Base-by-base conservation (phyloP, 2,888 invertebrate genomes). In the Calameuta idolon region DNA sequence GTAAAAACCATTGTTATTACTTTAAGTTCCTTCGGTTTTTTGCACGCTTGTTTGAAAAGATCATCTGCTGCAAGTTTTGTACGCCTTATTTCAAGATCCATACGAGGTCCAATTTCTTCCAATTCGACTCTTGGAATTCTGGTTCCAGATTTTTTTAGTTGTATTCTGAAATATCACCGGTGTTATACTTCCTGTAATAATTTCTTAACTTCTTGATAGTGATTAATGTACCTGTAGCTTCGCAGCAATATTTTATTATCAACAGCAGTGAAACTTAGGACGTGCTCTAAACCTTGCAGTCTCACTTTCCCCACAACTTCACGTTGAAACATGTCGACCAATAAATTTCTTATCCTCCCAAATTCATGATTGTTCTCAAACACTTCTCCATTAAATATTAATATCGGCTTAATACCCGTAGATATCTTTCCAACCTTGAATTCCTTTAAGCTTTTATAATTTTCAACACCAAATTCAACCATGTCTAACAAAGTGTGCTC, bases 261-360 rank as follows among this genome's bases (percentile, higher is more conserved):
- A 3, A 95, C 94, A 4, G 96, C 96, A 69, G 98, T 97, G 89
- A 99, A 97, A 91, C 96, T 96, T 34, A 99, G 92, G 0, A 97
- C 97, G 93, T 98, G 98, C 90, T 99, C 99, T 80, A 99, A 93
- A 0, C 99, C 99, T 89, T 98, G 97, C 15, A 99, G 92, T 80
- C 98, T 94, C 74, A 99, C 94, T 74, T 96, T 95, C 77, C 95
- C 95, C 1, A 96, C 95, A 87, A 94, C 93, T 89, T 97, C 96
- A 83, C 97, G 95, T 82, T 98, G 95, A 91, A 99, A 99, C 92
- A 98, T 96, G 92, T 99, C 99, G 85, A 95, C 94, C 78, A 99
- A 94, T 68, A 99, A 91, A 89, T 96, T 98, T 89, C 97, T 97
- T 33, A 99, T 92, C 83, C 98, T 94, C 84, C 95, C 95, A 83